These are phyloP conservation scores for Drosophila sechellia DNA, from an alignment of 1,140 invertebrate species.

Conservation along the genomic window DNA sequence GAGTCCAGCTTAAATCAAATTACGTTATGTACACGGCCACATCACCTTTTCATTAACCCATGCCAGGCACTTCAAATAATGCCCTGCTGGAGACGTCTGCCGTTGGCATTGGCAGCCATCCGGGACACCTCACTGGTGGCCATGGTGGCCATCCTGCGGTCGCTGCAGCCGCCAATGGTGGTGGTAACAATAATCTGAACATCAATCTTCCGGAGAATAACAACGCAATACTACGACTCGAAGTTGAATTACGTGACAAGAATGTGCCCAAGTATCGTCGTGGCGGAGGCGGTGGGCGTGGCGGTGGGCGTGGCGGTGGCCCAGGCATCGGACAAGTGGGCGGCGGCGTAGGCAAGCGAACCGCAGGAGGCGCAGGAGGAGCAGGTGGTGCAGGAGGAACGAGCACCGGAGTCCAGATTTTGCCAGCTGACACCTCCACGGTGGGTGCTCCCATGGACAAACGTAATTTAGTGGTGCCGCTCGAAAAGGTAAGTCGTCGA, in stretches of 20 bases:
- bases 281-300: constrained; percentile 39
- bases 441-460: constrained; percentile 55
- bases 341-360: constrained; percentile 19
- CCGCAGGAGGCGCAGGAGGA: constrained; percentile 3
- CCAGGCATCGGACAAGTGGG: constrained; percentile 42
- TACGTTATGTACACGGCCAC: constrained; percentile 33
- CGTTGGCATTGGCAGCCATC: constrained; percentile 22
- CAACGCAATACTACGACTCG: constrained; percentile 84
- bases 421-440: constrained; percentile 29
- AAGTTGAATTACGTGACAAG: constrained; percentile 85
- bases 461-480: constrained; percentile 78
- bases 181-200: constrained; percentile 84
- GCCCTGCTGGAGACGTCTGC: constrained; percentile 33
- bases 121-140: constrained; percentile 18
- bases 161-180: constrained; percentile 31
- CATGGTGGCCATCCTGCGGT: constrained; percentile 18
- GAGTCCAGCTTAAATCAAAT: constrained; percentile 40
- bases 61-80: constrained; percentile 71
- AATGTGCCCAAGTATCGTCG: constrained; percentile 81
- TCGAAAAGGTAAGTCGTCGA: constrained; percentile 84
- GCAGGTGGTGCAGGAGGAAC: neutral
- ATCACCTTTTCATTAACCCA: constrained; percentile 68
- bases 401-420: neutral
- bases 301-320: constrained; percentile 40
- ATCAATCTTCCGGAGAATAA: constrained; percentile 83